Evolutionary conservation across 2,888 invertebrate genomes (phyloP).

Genomic region (Tethea ocularis): DNA sequence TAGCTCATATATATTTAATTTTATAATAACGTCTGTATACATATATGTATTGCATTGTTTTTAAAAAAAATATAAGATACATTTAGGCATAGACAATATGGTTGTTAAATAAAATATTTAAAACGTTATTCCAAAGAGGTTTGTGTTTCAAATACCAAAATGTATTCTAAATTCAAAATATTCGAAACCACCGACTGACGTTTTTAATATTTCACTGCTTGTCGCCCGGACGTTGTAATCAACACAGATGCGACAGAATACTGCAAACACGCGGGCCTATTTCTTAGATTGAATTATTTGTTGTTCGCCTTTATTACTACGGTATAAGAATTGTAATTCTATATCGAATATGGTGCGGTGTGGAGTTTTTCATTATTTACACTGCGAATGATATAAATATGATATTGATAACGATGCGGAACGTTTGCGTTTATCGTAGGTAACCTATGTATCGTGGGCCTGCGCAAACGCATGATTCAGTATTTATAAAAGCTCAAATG

Average conservation of each 20-base stretch:
- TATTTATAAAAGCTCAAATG: not conserved
- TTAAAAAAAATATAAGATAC: too few species aligned
- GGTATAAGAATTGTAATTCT: constrained; percentile 39
- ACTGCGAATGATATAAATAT: constrained; percentile 66
- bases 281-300: constrained; percentile 12
- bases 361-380: constrained; percentile 66
- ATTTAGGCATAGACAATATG: too few species aligned
- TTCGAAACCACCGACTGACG: not conserved
- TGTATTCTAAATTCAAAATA: not conserved
- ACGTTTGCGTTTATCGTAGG: constrained; percentile 23
- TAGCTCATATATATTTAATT: not conserved
- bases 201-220: constrained; percentile 18
- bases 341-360: constrained; percentile 11
- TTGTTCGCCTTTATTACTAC: constrained; percentile 25
- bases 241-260: constrained; percentile 35
- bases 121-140: not conserved
- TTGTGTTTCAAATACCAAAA: not conserved
- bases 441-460: not conserved
- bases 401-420: constrained; percentile 65
- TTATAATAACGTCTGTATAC: not conserved
- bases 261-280: constrained; percentile 24
- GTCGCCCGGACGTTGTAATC: constrained; percentile 37
- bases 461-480: not conserved
- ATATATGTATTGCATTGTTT: too few species aligned
- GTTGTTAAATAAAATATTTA: too few species aligned